phyloP scores from a whole-genome alignment of 2,797 vertebrate genomes.

The Bryconaethiops microstoma region DNA sequence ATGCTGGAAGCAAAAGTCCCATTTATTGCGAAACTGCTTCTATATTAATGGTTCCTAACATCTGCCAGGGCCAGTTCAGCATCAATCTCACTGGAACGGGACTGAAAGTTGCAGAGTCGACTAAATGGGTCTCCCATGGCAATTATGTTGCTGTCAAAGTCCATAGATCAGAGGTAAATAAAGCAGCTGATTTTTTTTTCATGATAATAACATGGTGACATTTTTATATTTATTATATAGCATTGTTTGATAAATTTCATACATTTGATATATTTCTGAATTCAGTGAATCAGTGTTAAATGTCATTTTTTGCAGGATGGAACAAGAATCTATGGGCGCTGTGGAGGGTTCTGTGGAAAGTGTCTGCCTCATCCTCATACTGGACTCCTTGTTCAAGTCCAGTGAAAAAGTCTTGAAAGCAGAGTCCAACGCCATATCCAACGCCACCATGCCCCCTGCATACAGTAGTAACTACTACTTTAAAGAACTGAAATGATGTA shows the following conservation, averaged over 20 bases:
- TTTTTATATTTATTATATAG: background rate
- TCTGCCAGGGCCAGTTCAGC: constrained; percentile 90
- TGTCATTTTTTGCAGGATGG: constrained; percentile 80
- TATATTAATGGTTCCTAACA: constrained; percentile 9
- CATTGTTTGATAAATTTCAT: background rate
- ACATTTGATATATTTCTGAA: background rate
- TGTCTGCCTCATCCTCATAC: constrained; percentile 87
- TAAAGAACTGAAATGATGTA: no score
- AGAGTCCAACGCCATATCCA: background rate
- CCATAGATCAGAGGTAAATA: constrained; percentile 89
- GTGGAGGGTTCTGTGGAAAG: constrained; percentile 97
- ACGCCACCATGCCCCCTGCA: background rate
- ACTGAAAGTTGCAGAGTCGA: constrained; percentile 84
- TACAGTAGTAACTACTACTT: background rate
- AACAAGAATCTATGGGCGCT: constrained; percentile 92
- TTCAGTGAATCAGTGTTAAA: background rate
- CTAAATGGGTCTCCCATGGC: constrained; percentile 92
- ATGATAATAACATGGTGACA: background rate
- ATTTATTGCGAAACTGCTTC: background rate
- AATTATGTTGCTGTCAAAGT: constrained; percentile 89
- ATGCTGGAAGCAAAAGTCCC: background rate
- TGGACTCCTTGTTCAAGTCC: constrained; percentile 87
- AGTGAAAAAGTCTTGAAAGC: constrained; percentile 69
- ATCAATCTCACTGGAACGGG: constrained; percentile 93
- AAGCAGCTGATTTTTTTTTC: background rate